Conservation (phyloP, 2,797 vertebrate species). For the Rhyacichthys aspro region DNA sequence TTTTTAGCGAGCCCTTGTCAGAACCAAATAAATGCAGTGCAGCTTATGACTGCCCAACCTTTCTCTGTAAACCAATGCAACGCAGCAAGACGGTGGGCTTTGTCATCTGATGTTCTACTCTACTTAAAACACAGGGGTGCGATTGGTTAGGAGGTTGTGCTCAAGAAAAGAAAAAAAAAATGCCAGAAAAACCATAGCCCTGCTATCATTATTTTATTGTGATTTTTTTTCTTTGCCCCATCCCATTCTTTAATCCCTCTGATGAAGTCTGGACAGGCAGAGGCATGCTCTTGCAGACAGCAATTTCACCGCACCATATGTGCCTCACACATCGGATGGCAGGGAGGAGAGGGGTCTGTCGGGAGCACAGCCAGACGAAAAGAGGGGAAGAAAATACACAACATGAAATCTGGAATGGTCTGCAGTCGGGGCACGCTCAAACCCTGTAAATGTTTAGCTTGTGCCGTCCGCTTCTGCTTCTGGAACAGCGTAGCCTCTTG, state of each 20-base stretch:
- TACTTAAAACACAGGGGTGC: slow-evolving; percentile 74
- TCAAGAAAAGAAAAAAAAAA: slow-evolving; percentile 57
- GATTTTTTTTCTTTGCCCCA: slow-evolving; percentile 75
- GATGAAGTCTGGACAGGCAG: slow-evolving; percentile 99
- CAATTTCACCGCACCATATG: slow-evolving; percentile 99
- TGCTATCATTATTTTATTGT: slow-evolving; percentile 90
- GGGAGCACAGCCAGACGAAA: slow-evolving; percentile 89
- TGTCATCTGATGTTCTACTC: slow-evolving; percentile 81
- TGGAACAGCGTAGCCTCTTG: slow-evolving; percentile 31
- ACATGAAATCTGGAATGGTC: slow-evolving; percentile 68
- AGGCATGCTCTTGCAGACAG: slow-evolving; percentile 98
- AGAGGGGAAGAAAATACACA: slow-evolving; percentile 71
- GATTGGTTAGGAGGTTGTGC: slow-evolving; percentile 17
- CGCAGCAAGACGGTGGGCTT: slow-evolving; percentile 83
- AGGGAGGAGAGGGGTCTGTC: slow-evolving; percentile 90
- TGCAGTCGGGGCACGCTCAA: slow-evolving; percentile 50
- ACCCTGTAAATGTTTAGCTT: slow-evolving; percentile 61
- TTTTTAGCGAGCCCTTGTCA: slow-evolving; percentile 73
- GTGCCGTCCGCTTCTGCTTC: slow-evolving; percentile 36
- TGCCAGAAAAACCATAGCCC: slow-evolving; percentile 68
- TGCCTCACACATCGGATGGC: slow-evolving; percentile 92
- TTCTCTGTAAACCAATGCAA: slow-evolving; percentile 59
- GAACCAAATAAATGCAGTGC: slow-evolving; percentile 64
- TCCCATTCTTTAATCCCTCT: slow-evolving; percentile 99
- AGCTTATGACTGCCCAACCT: slow-evolving; percentile 63